Evolutionary conservation across 2,113 vertebrate genomes (phyloP).

Genomic region (Corythoichthys haematopterus): DNA sequence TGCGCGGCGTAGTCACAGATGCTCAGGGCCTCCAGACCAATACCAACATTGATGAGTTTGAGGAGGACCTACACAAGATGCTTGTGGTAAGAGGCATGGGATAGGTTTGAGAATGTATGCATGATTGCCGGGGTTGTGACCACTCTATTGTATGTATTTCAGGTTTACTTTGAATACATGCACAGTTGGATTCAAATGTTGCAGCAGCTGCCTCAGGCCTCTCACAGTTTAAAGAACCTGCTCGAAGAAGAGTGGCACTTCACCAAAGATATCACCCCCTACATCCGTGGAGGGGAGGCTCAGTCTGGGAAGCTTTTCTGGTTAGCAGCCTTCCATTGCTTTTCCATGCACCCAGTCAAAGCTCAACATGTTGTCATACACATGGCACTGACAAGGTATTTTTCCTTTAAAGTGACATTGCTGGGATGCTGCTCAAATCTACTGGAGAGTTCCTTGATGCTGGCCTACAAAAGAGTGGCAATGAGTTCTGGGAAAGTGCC

Average conservation of each 20-base stretch:
- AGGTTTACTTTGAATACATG: constrained; percentile 99
- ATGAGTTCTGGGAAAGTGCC: constrained; percentile 86
- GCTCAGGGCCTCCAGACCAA: constrained; percentile 77
- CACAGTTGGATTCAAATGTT: constrained; percentile 98
- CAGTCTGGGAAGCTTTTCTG: constrained; percentile 97
- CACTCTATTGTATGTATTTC: constrained; percentile 5
- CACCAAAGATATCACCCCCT: constrained; percentile 98
- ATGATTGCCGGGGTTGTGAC: not conserved
- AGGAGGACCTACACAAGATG: constrained; percentile 98
- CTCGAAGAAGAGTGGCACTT: constrained; percentile 98
- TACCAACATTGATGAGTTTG: constrained; percentile 93
- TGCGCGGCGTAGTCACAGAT: constrained; percentile 79
- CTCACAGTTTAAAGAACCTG: constrained; percentile 97
- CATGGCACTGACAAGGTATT: not conserved
- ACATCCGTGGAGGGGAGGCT: constrained; percentile 94
- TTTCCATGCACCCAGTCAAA: not conserved
- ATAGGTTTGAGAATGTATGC: not conserved
- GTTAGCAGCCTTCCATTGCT: constrained; percentile 54
- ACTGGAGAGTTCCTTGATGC: constrained; percentile 91
- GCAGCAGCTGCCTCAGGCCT: constrained; percentile 96
- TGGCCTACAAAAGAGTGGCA: constrained; percentile 85
- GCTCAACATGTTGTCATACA: not conserved
- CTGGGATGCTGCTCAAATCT: constrained; percentile 93
- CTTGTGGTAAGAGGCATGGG: constrained; percentile 77
- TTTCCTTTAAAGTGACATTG: constrained; percentile 82